Evolutionary conservation across 2,113 vertebrate genomes (phyloP).

Genomic region (Sinocyclocheilus grahami): DNA sequence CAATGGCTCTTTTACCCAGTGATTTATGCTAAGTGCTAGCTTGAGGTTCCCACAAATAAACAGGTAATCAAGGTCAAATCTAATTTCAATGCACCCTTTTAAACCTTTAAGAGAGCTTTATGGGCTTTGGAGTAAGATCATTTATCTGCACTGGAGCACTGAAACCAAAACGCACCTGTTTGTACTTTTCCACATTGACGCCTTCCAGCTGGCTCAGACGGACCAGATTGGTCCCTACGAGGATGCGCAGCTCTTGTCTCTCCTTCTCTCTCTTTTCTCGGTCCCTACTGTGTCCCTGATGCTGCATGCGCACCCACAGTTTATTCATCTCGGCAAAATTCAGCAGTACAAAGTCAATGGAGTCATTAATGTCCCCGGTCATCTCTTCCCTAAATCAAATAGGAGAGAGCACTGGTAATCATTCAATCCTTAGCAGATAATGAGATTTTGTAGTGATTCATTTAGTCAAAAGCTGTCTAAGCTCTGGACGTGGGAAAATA

Average conservation of each 20-base stretch:
- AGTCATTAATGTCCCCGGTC: slow-evolving; percentile 96
- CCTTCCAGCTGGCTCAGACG: slow-evolving; percentile 97
- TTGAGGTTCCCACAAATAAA: slow-evolving; percentile 32
- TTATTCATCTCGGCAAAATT: slow-evolving; percentile 99
- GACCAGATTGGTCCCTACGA: slow-evolving; percentile 96
- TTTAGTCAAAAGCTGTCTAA: background rate
- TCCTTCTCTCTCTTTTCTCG: slow-evolving; percentile 95
- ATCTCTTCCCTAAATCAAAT: slow-evolving; percentile 84
- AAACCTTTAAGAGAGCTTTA: background rate
- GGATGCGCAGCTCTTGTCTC: slow-evolving; percentile 92
- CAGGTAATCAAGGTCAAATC: slow-evolving; percentile 9
- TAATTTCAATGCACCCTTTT: background rate
- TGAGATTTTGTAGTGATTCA: background rate
- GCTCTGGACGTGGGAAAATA: background rate
- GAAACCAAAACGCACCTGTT: slow-evolving; percentile 79
- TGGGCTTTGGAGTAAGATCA: background rate
- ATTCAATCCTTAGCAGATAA: background rate
- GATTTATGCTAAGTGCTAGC: slow-evolving; percentile 38
- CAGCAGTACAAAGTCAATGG: slow-evolving; percentile 95
- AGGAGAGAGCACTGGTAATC: background rate
- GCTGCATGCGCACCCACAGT: slow-evolving; percentile 98
- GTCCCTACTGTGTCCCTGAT: slow-evolving; percentile 96
- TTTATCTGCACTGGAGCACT: background rate
- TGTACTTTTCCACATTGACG: slow-evolving; percentile 96
- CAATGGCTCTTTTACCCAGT: background rate